Evolutionary conservation across 2,888 invertebrate genomes (phyloP).

Genomic region (Xanthia icteritia): DNA sequence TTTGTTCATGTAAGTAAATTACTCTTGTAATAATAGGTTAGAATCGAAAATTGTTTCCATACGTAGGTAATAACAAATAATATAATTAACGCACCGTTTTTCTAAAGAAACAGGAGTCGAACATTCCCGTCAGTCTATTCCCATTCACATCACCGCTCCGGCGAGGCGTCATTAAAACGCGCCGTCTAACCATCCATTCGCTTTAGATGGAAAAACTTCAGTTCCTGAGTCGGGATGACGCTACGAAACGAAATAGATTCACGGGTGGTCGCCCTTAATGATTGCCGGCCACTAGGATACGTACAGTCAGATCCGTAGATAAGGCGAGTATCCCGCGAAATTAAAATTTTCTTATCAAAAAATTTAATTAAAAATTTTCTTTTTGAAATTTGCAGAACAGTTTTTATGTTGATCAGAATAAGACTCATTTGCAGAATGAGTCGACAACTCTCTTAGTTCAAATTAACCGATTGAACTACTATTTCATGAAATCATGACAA

Average conservation of each 20-base stretch:
- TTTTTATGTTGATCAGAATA: neutral
- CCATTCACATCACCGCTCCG: constrained; percentile 43
- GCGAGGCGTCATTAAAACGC: constrained; percentile 50
- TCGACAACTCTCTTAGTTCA: neutral
- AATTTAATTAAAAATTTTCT: no score
- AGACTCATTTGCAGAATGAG: neutral
- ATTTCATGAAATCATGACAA: neutral
- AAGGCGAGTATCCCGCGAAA: neutral
- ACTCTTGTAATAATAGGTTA: neutral
- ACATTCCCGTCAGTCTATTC: constrained; percentile 47
- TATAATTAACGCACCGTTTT: constrained; percentile 3
- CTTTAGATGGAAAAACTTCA: constrained; percentile 59
- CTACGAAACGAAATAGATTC: constrained; percentile 75
- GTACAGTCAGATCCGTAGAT: constrained; percentile 61
- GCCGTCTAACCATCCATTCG: constrained; percentile 54
- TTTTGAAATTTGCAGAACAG: no score
- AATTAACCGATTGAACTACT: no score
- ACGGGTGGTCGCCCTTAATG: constrained; percentile 81
- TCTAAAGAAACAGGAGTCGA: constrained; percentile 25
- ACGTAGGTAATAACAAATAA: constrained; percentile 3
- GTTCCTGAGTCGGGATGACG: constrained; percentile 59
- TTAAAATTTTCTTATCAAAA: neutral
- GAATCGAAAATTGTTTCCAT: constrained; percentile 16
- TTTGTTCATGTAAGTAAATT: constrained; percentile 3
- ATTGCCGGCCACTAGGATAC: constrained; percentile 71